Evolutionary conservation across 2,797 vertebrate species (phyloP), one percentile per base, ranked within the genome.

Genomic region (Dendrocincla tyrannina): DNA sequence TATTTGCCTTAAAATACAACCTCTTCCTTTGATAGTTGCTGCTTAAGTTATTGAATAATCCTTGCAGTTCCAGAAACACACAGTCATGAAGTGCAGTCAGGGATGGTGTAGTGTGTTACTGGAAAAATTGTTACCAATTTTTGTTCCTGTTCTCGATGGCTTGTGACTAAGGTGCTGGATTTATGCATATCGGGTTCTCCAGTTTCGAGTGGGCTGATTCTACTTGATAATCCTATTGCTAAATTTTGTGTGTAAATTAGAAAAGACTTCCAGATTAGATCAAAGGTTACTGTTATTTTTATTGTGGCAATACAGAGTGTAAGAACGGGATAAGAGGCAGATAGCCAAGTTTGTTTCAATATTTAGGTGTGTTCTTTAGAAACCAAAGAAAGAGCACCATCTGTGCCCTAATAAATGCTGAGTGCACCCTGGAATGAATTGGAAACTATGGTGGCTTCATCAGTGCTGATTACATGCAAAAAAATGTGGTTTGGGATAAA

Each of bases 401-500:
- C 87, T 92, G 85, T 91, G 85, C 91, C 85, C 85, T 93, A 70
- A 59, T 89, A 95, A 94, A 91, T 82, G 63, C 74, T 60, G 64
- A 91, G 52, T 42, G 47, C 2, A 2, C 69, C 72, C 75, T 96
- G 56, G 73, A 89, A 93, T 94, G 77, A 78, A 73, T 68, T 93
- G 89, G 66, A 79, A 95, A 85, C 62, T 35, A 17, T n/a, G 52
- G 86, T 18, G 20, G 84, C 59, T 72, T 56, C 72, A 68, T 85
- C 84, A 72, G 28, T 17, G 18, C 67, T 94, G 86, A 87, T 96
- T 85, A 64, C 46, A 58, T 92, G 78, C 58, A 74, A 85, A 85
- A 81, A 92, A 77, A 91, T 82, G 78, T 85, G 66, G 81, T 87
- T 94, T 93, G 70, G 73, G 83, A 78, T 95, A 76, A 89, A 93